Base-by-base conservation (phyloP, 2,113 vertebrate species). In the Etheostoma cragini region DNA sequence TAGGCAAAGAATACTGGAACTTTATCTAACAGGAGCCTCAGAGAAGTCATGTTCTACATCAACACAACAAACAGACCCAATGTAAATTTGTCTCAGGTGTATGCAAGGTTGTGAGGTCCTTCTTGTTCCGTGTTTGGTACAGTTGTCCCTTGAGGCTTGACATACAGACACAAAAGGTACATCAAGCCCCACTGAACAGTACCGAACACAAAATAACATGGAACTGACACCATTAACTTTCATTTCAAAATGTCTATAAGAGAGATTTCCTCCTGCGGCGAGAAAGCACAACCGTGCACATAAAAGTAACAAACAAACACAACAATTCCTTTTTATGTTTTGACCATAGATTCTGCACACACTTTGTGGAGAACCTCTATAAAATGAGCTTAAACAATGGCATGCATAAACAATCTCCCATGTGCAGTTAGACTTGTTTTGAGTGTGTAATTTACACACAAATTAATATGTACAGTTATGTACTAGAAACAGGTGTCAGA, bases 361-460 rank as follows among this genome's bases (percentile, higher is more conserved):
- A 45, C 22, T 52, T 17, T 54, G 61, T 17, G 60, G 6, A 21
- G 6, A 67, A 47, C 62, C 52, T 66, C 71, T 19, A n/a, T 19
- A 61, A 38, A 76, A 45, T 60, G 11, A 49, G 26, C 30, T 72
- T 35, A 70, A 65, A 22, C 42, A 49, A 50, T 0, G 45, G 74
- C 62, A 24, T 26, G 13, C 80, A 33, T 35, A 11, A 42, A 54
- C 67, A 26, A 38, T 38, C 38, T 38, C 8, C 3, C 30, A 24
- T 46, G 64, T 38, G 26, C 54, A 63, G 53, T 17, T 35, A 85
- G 52, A 26, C 47, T 69, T 60, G 54, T 64, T 76, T 72, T 63
- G 26, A 56, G 42, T 54, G 67, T 35, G 72, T 65, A n/a, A 69
- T 82, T 81, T 72, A 85, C 26, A 61, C 52, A 58, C 21, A 21